Evolutionary conservation across 2,113 vertebrate genomes (phyloP).

Genomic region (Gopherus evgoodei): DNA sequence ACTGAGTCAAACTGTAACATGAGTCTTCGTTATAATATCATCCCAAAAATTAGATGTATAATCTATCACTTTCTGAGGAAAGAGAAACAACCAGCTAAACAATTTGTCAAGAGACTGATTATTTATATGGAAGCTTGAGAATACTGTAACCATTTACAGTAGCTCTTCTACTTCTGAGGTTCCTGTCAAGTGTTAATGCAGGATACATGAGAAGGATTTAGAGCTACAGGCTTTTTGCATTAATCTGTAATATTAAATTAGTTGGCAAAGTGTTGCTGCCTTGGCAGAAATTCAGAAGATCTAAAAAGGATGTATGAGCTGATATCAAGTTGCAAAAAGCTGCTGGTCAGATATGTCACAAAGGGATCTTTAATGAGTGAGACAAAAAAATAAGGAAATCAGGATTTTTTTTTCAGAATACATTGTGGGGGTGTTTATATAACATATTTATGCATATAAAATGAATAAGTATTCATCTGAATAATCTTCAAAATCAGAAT

Average conservation of each 20-base stretch:
- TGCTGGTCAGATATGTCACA: not conserved
- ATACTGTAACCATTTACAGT: conserved; percentile 3
- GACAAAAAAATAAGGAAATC: not conserved
- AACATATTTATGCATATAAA: not conserved
- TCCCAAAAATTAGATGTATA: not conserved
- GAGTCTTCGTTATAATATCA: not conserved
- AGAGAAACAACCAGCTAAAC: not conserved
- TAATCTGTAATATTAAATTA: conserved; percentile 63
- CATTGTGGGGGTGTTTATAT: not conserved
- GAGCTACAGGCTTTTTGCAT: conserved; percentile 42
- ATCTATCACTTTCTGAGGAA: not conserved
- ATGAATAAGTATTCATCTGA: not conserved
- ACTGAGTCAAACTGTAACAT: not conserved
- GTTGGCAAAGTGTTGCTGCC: conserved; percentile 33
- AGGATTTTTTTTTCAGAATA: not conserved
- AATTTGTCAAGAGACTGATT: conserved; percentile 22
- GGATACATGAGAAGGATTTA: conserved; percentile 15
- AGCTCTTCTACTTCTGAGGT: conserved; percentile 20
- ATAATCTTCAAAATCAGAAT: not conserved
- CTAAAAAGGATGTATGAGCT: not conserved
- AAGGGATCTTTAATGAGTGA: conserved; percentile 23
- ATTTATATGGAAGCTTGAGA: conserved; percentile 1
- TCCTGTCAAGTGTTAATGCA: conserved; percentile 42
- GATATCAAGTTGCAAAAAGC: not conserved
- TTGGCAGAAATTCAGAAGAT: conserved; percentile 37